A percentile compares a stretch with the other conserved stretches of the same genome.
Conservation (phyloP, 2,113 vertebrate genomes). For the Sardina pilchardus region DNA sequence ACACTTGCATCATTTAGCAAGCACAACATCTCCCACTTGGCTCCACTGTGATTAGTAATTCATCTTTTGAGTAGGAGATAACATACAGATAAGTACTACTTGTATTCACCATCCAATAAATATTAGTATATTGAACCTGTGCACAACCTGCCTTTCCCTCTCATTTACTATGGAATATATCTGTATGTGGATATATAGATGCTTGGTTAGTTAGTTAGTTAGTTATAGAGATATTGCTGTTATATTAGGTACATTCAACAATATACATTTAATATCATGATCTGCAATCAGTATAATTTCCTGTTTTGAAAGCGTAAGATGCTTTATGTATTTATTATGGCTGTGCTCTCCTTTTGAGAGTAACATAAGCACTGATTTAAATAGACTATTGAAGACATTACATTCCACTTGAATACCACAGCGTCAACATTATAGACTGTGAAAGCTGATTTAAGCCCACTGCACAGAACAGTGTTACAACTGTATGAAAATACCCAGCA, state of each 20-base stretch:
- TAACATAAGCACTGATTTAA: background rate
- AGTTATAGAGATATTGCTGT: no score
- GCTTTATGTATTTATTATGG: background rate
- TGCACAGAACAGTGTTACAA: background rate
- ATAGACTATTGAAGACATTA: background rate
- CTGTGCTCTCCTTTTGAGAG: background rate
- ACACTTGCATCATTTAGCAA: background rate
- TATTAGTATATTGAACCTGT: no score
- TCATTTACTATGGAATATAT: no score
- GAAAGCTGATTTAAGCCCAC: background rate
- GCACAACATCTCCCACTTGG: background rate
- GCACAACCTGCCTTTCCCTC: no score
- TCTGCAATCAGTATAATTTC: no score
- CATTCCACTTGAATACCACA: no score
- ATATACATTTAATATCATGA: no score
- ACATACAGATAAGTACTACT: background rate
- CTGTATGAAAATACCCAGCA: background rate
- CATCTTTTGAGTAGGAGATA: background rate
- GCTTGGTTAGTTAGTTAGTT: no score
- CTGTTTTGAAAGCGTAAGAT: background rate
- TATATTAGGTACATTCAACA: no score
- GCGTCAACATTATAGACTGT: no score
- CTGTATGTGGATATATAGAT: no score
- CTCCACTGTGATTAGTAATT: background rate
- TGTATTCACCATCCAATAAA: background rate